Percentiles rank a stretch among this genome's conserved stretches.
Evolutionary conservation across 2,888 invertebrate species (phyloP).

Genomic region (Dione vanillae): DNA sequence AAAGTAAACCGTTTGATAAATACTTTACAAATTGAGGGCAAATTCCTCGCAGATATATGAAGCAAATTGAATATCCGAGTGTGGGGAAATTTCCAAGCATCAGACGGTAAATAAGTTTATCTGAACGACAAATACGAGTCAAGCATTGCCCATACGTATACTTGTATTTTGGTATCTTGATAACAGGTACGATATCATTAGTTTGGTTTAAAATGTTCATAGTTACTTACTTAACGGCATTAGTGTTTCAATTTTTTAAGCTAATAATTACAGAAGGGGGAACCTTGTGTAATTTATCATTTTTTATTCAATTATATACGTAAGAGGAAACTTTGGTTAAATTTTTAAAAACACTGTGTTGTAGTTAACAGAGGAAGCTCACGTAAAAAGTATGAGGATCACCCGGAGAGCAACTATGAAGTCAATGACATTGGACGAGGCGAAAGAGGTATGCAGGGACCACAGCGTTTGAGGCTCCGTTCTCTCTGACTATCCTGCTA

Average conservation of each 20-base stretch:
- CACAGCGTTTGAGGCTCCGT: too few relatives aligned
- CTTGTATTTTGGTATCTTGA: slow-evolving; percentile 20
- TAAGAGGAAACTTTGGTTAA: too few relatives aligned
- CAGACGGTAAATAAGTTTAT: slow-evolving; percentile 39
- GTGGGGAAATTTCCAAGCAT: slow-evolving; percentile 39
- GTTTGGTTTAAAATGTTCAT: background rate
- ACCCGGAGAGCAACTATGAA: too few relatives aligned
- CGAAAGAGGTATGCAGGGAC: too few relatives aligned
- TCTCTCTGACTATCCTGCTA: too few relatives aligned
- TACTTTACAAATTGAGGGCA: background rate
- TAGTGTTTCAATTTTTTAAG: background rate
- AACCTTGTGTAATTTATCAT: too few relatives aligned
- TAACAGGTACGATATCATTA: slow-evolving; percentile 28
- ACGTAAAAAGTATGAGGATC: too few relatives aligned
- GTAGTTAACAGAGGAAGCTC: too few relatives aligned
- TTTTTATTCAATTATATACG: too few relatives aligned
- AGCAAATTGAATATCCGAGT: slow-evolving; percentile 20
- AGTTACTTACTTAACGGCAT: background rate
- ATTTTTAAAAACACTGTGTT: too few relatives aligned
- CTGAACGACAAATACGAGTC: slow-evolving; percentile 36
- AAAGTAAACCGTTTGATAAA: background rate
- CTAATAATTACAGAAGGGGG: too few relatives aligned
- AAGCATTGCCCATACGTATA: slow-evolving; percentile 13
- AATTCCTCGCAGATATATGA: slow-evolving; percentile 1
- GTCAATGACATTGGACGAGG: too few relatives aligned